Conservation (phyloP, 2,113 vertebrate species). For the Antennarius striatus region DNA sequence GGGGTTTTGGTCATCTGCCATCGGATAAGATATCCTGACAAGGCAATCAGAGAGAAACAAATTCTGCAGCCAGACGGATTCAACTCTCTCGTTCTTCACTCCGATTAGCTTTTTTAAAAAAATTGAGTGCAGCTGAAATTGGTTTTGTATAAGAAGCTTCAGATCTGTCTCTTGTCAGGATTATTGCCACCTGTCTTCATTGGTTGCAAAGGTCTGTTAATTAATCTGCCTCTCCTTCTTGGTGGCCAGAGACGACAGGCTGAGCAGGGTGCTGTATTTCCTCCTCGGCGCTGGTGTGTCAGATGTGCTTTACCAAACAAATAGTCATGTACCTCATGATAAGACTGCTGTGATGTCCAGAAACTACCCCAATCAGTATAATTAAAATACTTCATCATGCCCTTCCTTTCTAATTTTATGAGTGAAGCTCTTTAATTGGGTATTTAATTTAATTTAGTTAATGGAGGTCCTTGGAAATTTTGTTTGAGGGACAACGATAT, state of each 20-base stretch:
- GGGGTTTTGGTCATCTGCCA: constrained; percentile 76
- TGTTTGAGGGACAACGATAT: constrained; percentile 79
- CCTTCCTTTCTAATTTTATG: constrained; percentile 58
- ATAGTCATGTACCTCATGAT: constrained; percentile 46
- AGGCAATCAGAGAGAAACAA: constrained; percentile 81
- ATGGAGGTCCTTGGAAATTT: constrained; percentile 85
- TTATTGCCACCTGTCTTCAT: constrained; percentile 84
- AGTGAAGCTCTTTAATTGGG: constrained; percentile 66
- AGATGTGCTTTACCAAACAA: constrained; percentile 48
- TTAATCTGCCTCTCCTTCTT: constrained; percentile 74
- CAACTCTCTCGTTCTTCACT: constrained; percentile 76
- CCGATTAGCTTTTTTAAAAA: constrained; percentile 84
- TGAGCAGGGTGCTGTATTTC: constrained; percentile 18
- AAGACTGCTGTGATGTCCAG: constrained; percentile 26
- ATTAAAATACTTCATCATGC: constrained; percentile 58
- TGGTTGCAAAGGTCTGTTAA: constrained; percentile 77
- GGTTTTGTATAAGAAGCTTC: constrained; percentile 80
- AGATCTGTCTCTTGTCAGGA: constrained; percentile 79
- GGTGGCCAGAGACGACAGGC: constrained; percentile 50
- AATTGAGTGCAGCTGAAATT: constrained; percentile 78
- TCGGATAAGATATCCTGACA: constrained; percentile 80
- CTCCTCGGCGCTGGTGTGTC: constrained; percentile 32
- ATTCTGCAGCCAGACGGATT: constrained; percentile 72
- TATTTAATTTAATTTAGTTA: constrained; percentile 82
- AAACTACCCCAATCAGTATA: constrained; percentile 40